Evolutionary conservation across 1,140 invertebrate species (phyloP).

Genomic region (Heliothis virescens): DNA sequence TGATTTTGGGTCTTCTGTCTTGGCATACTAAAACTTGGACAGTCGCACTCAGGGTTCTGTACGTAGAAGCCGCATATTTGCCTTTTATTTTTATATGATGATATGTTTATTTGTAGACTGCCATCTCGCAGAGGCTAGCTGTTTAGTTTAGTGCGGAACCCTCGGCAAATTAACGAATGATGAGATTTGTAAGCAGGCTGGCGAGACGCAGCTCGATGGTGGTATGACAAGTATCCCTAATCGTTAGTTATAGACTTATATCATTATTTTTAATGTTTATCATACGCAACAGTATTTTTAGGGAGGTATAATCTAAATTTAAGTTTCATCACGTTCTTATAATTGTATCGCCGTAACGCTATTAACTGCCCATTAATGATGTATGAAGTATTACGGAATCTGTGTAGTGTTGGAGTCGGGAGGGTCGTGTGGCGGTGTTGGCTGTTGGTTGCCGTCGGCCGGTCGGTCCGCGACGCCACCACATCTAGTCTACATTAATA

Average conservation of each 20-base stretch:
- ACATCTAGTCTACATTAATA: constrained; percentile 49
- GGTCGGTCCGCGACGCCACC: constrained; percentile 40
- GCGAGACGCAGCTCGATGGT: constrained; percentile 49
- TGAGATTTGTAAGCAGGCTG: constrained; percentile 46
- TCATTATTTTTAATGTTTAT: constrained; percentile 85
- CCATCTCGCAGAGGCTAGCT: constrained; percentile 46
- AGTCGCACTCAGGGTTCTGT: constrained; percentile 48
- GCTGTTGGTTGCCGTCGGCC: constrained; percentile 58
- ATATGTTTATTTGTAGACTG: constrained; percentile 36
- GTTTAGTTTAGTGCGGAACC: constrained; percentile 48
- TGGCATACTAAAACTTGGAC: constrained; percentile 60
- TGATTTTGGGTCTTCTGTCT: constrained; percentile 42
- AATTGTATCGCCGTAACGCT: constrained; percentile 65
- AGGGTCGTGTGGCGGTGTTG: constrained; percentile 55
- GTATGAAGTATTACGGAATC: constrained; percentile 47
- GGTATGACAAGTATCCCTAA: constrained; percentile 59
- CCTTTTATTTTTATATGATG: constrained; percentile 48
- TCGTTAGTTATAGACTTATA: constrained; percentile 82
- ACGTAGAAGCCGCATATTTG: constrained; percentile 45
- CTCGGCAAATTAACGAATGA: constrained; percentile 44
- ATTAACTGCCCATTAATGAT: constrained; percentile 59
- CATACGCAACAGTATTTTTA: constrained; percentile 85
- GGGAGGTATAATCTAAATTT: constrained; percentile 82
- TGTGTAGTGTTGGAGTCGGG: constrained; percentile 44
- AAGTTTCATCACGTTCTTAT: constrained; percentile 72